A percentile compares a stretch with the other conserved stretches of the same genome.
phyloP scores from a whole-genome alignment of 1,140 invertebrate genomes.

The Phthorimaea operculella region DNA sequence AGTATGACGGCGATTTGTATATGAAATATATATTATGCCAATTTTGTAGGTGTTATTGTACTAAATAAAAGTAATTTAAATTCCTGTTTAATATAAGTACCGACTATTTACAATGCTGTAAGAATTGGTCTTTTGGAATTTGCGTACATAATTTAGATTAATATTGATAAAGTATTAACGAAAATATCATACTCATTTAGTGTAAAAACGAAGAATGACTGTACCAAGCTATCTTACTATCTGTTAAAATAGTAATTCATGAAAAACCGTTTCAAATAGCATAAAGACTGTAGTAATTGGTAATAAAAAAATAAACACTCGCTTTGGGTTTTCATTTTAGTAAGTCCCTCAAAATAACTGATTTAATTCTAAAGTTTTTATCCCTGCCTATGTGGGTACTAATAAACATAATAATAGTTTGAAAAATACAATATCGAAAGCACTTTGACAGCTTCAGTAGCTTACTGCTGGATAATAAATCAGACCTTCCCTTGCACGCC shows the following conservation, averaged over 20 bases:
- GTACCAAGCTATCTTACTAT: constrained; percentile 33
- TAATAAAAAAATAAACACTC: constrained; percentile 34
- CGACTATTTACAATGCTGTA: not conserved
- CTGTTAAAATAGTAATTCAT: constrained; percentile 31
- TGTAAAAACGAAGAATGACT: constrained; percentile 23
- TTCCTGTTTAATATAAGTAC: not conserved
- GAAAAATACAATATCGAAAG: too few species aligned
- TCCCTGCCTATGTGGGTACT: too few species aligned
- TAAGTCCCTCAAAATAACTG: too few species aligned
- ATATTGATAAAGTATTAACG: constrained; percentile 17
- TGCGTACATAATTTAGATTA: constrained; percentile 9
- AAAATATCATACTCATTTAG: constrained; percentile 44
- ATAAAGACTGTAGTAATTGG: constrained; percentile 46
- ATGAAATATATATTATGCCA: not conserved
- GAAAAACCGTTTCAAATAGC: constrained; percentile 28
- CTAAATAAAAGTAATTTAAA: not conserved
- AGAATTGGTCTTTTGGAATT: not conserved
- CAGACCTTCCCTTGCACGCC: too few species aligned
- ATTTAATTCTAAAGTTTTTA: too few species aligned
- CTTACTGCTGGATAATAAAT: too few species aligned
- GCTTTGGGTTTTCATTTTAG: too few species aligned
- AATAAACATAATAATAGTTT: too few species aligned
- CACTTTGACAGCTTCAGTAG: too few species aligned
- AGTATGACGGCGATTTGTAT: not conserved
- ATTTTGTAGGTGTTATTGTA: constrained; percentile 1